Evolutionary conservation across 2,797 vertebrate species (phyloP), one percentile per base, ranked within the genome.

Genomic region (Gymnothorax reevesii): DNA sequence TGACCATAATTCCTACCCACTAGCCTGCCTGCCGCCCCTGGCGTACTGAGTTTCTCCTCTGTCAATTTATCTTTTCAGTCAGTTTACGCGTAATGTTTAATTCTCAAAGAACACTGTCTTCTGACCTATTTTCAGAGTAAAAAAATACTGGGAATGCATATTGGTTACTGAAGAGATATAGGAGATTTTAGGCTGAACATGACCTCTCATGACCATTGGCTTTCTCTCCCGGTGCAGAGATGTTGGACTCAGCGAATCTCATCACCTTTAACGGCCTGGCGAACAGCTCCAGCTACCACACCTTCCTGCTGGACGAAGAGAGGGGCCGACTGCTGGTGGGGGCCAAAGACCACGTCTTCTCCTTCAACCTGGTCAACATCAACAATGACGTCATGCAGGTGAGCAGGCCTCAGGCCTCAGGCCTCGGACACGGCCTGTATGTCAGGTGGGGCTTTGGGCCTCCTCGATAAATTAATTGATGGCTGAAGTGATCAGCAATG

Each of bases 301-400:
- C 97, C 5, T 99, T 99, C 92, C 96, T 98, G 89, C 92, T 99
- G 96, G 98, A 99, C 4, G 98, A 99, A 93, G 98, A 99, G 92
- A 96, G 97, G 1, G 94, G 98, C 90, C 95, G 97, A 57, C 96
- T 99, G 64, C 96, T 98, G 33, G 97, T 99, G 82, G 98, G 98
- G 89, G 98, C 98, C 12, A 98, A 99, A 91, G 98, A 99, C 94
- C 97, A 99, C 91, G 94, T 99, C 94, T 98, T 99, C 96, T 99
- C 98, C 85, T 99, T 99, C 92, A 98, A 97, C 95, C 95, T 99
- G 87, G 97, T 98, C 92, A 98, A 98, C 93, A 98, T 99, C 90
- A 96, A 96, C 96, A 98, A 98, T 95, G 98, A 99, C 88, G 94
- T 96, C 93, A 97, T 97, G 95, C 97, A 97, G 98, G 98, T 99